phyloP scores from a whole-genome alignment of 2,888 invertebrate genomes.

The Cephus rjabovi region DNA sequence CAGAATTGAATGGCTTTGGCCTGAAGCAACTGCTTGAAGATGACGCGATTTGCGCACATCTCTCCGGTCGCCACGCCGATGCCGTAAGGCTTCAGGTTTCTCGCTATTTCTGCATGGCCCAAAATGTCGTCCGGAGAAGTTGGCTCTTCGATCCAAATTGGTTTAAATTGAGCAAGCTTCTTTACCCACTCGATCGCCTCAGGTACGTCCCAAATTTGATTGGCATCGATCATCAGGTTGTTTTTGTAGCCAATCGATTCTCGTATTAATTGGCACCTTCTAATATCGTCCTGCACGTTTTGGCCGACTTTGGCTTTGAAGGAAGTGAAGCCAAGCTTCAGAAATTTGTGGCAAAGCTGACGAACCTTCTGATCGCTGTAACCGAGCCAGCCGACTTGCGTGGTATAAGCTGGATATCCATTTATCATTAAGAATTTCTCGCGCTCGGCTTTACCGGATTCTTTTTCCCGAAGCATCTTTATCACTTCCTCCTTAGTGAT shows the following conservation, averaged over 20 bases:
- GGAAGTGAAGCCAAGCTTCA: slow-evolving; percentile 80
- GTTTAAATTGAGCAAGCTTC: slow-evolving; percentile 77
- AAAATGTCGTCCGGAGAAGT: slow-evolving; percentile 91
- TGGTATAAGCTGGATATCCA: slow-evolving; percentile 91
- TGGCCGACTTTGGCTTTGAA: slow-evolving; percentile 94
- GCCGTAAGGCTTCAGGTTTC: slow-evolving; percentile 78
- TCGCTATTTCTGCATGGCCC: slow-evolving; percentile 85
- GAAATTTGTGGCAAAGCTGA: slow-evolving; percentile 77
- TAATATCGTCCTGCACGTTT: slow-evolving; percentile 80
- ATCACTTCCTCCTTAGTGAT: slow-evolving; percentile 87
- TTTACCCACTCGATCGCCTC: slow-evolving; percentile 91
- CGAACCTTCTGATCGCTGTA: slow-evolving; percentile 83
- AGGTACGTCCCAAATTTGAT: slow-evolving; percentile 89
- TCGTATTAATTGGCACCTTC: slow-evolving; percentile 79
- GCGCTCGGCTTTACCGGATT: slow-evolving; percentile 72
- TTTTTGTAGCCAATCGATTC: slow-evolving; percentile 81
- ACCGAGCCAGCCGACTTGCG: slow-evolving; percentile 90
- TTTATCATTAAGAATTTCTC: slow-evolving; percentile 72
- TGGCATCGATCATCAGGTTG: slow-evolving; percentile 88
- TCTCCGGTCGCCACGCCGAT: slow-evolving; percentile 93
- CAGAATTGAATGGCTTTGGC: slow-evolving; percentile 85
- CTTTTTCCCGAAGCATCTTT: slow-evolving; percentile 73
- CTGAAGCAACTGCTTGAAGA: slow-evolving; percentile 92
- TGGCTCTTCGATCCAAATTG: slow-evolving; percentile 93
- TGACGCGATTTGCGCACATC: slow-evolving; percentile 90